Evolutionary conservation across 2,113 vertebrate species (phyloP), one percentile per base, ranked within the genome.

Genomic region (Anhinga anhinga): DNA sequence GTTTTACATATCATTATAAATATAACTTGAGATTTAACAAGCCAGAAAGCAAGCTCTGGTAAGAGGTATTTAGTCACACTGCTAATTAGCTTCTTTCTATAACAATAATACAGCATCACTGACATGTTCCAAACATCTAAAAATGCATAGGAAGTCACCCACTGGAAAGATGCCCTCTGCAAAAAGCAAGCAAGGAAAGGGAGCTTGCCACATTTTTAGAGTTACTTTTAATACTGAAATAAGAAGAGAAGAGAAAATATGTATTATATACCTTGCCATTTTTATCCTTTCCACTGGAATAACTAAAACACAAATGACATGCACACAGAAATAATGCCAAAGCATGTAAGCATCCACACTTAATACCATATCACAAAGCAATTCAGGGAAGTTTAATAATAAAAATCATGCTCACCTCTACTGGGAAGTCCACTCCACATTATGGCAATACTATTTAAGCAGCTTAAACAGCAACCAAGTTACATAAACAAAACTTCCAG

Each of bases 361-460:
- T 81, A 91, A 61, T 49, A 88, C 76, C 14, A 16, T 34, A 96
- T 45, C 90, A 97, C 91, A 94, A 88, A 94, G 74, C 93, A 95
- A 95, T 65, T 87, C 74, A 86, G 50, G 80, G 89, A 98, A 98
- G 97, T 98, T 98, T 97, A 94, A 97, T 95, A 95, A 98, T 97
- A 97, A 98, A 83, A 97, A 98, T 32, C 53, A 97, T 96, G 96
- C 98, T 99, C 97, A 99, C 99, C 98, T 99, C 98, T 98, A 92
- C 97, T 98, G 80, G 98, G 98, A 97, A 99, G 98, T 98, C 98
- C 98, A 96, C 96, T 98, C 99, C 99, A 99, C 99, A 99, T 99
- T 95, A 98, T 95, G 96, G 87, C 97, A 97, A 92, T 73, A 93
- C 36, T 96, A 89, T 96, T 90, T 91, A 95, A 94, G 89, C 96